Evolutionary conservation across 1,140 invertebrate genomes (phyloP).

Genomic region (Arctopsyche grandis): DNA sequence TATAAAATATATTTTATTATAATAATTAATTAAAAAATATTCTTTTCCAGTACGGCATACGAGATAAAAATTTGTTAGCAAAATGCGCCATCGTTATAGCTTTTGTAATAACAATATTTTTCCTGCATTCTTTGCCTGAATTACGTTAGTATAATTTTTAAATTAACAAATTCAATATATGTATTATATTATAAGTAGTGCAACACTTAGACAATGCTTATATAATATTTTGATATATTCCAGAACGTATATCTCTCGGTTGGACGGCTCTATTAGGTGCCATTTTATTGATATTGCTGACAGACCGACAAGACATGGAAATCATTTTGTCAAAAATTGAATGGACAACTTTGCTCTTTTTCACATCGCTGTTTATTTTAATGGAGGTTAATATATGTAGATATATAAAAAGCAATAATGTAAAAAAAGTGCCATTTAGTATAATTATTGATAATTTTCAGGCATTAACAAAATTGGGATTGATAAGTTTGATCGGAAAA

Average conservation of each 20-base stretch:
- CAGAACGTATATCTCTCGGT: slow-evolving; percentile 76
- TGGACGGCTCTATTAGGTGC: slow-evolving; percentile 88
- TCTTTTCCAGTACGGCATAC: slow-evolving; percentile 81
- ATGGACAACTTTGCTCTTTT: slow-evolving; percentile 90
- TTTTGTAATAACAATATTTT: slow-evolving; percentile 83
- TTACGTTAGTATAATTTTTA: slow-evolving; percentile 67
- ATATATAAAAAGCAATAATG: no score
- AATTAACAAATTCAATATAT: not conserved
- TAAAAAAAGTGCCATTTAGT: no score
- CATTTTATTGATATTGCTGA: slow-evolving; percentile 77
- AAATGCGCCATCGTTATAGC: slow-evolving; percentile 78
- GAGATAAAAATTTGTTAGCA: slow-evolving; percentile 76
- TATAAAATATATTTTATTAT: no score
- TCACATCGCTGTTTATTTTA: slow-evolving; percentile 86
- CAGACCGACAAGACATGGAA: slow-evolving; percentile 83
- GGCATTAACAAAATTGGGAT: slow-evolving; percentile 72
- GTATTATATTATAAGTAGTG: not conserved
- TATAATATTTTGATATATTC: not conserved
- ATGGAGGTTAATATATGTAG: slow-evolving; percentile 91
- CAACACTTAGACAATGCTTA: no score
- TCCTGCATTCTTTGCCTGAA: slow-evolving; percentile 80
- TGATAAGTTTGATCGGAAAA: slow-evolving; percentile 76
- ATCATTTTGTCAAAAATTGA: slow-evolving; percentile 84
- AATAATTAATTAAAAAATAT: no score
- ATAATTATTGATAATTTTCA: slow-evolving; percentile 20